These are phyloP conservation scores for Andrena camellia DNA, from an alignment of 2,888 invertebrate genomes.

Conservation along the genomic window DNA sequence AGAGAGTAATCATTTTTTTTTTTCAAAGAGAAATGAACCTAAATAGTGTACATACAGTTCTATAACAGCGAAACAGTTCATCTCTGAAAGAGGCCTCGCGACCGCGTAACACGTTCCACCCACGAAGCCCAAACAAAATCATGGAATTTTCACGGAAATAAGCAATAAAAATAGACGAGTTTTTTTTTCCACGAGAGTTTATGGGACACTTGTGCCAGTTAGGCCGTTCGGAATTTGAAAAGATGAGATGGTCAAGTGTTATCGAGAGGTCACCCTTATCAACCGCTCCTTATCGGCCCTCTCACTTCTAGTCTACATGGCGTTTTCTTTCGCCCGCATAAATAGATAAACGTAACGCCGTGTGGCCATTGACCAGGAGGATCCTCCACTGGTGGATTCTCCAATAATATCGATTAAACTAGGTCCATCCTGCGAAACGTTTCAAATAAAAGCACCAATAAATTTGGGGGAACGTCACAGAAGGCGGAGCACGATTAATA, in stretches of 20 bases:
- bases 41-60: too few relatives aligned
- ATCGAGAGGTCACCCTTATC: constrained; percentile 78
- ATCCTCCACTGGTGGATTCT: constrained; percentile 11
- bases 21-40: too few relatives aligned
- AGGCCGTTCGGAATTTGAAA: constrained; percentile 51
- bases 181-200: constrained; percentile 50
- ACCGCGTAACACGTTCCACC: too few relatives aligned
- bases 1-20: too few relatives aligned
- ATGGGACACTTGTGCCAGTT: constrained; percentile 49
- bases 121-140: neutral
- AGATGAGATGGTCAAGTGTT: constrained; percentile 65
- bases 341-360: constrained; percentile 41
- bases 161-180: neutral
- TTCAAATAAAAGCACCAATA: neutral
- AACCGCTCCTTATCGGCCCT: constrained; percentile 63
- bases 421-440: neutral
- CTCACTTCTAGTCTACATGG: constrained; percentile 58
- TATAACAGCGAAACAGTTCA: too few relatives aligned
- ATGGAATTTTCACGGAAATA: neutral
- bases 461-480: neutral
- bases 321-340: constrained; percentile 56
- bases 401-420: neutral
- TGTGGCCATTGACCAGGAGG: constrained; percentile 32
- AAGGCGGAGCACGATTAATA: neutral
- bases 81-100: too few relatives aligned